Base-by-base conservation (phyloP, 2,888 invertebrate genomes). In the Tachina grossa region DNA sequence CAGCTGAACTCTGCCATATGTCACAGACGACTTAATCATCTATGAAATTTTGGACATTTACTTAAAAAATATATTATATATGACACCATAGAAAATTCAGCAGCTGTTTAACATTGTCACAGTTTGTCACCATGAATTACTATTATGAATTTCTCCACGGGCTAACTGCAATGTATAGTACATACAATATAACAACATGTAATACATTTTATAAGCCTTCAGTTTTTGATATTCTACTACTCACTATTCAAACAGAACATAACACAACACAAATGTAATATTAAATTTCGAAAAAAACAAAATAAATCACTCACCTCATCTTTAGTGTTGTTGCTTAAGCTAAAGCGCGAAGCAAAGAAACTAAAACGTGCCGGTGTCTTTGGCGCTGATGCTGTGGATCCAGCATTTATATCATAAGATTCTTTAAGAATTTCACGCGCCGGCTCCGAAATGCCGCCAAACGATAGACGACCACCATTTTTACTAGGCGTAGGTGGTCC, bases 401-500 rank as follows among this genome's bases (percentile, higher is more conserved):
- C 86, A 89, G 89, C 74, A 68, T 69, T 78, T 55, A 63, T 85
- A 61, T 93, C 93, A 55, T 92, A 92, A 11, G 93, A 93, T 85
- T 95, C 95, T 82, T 94, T 94, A 45, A 95, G 91, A 0, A 94
- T 94, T 0, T 94, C 93, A 83, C 95, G 94, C 92, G 94, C 92
- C 1, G 92, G 91, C 57, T 91, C 92, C 9, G 89, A 89, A 68
- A 74, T 88, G 31, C 80, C 77, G 88, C 93, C 93, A 90, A 96
- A 94, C 0, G 97, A 97, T 10, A 95, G 92, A 86, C 96, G 94
- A 1, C 95, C 95, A 13, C 96, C 96, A 91, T 96, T 95, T 93
- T 97, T 97, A 93, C 96, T 96, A 0, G 97, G 97, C 1, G 97
- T 97, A 39, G 97, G 97, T 63, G 97, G 97, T 0, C 97, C 97